Conservation (phyloP, 2,888 invertebrate genomes). For the Hoplodrina blanda region DNA sequence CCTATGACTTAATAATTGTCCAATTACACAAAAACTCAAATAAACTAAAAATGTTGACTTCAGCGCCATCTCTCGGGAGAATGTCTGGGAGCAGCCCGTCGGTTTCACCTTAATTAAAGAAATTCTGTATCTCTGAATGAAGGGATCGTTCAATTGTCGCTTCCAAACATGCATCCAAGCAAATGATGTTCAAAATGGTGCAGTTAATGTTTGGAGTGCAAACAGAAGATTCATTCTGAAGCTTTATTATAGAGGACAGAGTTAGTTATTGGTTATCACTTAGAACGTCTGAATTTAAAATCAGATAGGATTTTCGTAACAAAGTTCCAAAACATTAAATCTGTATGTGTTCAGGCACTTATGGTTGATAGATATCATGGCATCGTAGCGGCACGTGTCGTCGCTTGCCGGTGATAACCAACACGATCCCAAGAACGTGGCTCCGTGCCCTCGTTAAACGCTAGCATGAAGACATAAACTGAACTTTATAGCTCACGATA, state of each 20-base stretch:
- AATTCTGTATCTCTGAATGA: constrained; percentile 1
- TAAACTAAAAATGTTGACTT: too few relatives aligned
- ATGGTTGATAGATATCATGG: constrained; percentile 8
- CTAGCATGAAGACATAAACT: constrained; percentile 29
- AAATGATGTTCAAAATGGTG: background rate
- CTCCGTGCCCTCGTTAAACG: constrained; percentile 16
- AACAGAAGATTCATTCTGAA: background rate
- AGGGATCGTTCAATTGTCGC: background rate
- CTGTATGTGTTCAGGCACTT: background rate
- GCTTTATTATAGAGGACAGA: background rate
- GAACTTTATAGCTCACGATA: constrained; percentile 36
- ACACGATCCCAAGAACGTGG: constrained; percentile 31
- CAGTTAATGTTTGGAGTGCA: background rate
- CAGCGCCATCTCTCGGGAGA: too few relatives aligned
- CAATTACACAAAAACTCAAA: too few relatives aligned
- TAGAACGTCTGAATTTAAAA: background rate
- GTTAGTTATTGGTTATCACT: constrained; percentile 9
- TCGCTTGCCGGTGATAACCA: constrained; percentile 21
- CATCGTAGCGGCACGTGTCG: constrained; percentile 13
- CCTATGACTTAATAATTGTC: too few relatives aligned
- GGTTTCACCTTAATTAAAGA: too few relatives aligned
- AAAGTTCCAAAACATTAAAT: background rate
- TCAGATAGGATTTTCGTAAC: background rate
- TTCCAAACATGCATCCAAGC: constrained; percentile 6
- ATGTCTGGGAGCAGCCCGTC: too few relatives aligned